Evolutionary conservation across 2,888 invertebrate genomes (phyloP).

Genomic region (Cantharis rustica): DNA sequence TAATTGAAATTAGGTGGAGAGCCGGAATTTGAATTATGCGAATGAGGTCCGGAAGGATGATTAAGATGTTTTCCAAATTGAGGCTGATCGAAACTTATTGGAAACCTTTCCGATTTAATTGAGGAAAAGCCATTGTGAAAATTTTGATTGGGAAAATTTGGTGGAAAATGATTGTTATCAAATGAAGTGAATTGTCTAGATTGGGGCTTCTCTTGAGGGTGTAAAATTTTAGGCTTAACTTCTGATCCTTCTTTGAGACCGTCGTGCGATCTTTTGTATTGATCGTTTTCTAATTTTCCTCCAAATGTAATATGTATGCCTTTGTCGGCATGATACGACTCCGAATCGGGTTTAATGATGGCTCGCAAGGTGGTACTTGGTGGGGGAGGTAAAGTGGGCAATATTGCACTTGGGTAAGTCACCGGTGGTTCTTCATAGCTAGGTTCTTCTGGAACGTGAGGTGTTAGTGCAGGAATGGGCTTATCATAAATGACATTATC

Average conservation of each 20-base stretch:
- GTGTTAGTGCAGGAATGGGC: constrained; percentile 79
- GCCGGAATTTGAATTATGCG: background rate
- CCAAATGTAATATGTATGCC: constrained; percentile 85
- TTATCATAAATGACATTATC: constrained; percentile 78
- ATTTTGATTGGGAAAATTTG: constrained; percentile 15
- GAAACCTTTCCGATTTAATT: background rate
- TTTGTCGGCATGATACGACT: constrained; percentile 79
- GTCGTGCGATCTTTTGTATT: constrained; percentile 57
- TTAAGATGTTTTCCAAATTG: background rate
- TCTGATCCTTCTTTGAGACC: constrained; percentile 67
- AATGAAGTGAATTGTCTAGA: constrained; percentile 44
- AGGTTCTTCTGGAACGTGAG: constrained; percentile 62
- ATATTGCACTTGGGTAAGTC: constrained; percentile 45
- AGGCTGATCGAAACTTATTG: background rate
- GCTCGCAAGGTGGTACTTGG: constrained; percentile 81
- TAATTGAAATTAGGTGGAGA: background rate
- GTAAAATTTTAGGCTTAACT: constrained; percentile 66
- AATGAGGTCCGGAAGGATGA: background rate
- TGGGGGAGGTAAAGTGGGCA: constrained; percentile 56
- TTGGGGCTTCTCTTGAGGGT: constrained; percentile 45
- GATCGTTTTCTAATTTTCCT: constrained; percentile 66
- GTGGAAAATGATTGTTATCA: constrained; percentile 26
- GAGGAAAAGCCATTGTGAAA: constrained; percentile 20
- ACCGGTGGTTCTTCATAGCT: constrained; percentile 61
- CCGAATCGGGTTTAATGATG: constrained; percentile 85